Conservation (phyloP, 1,140 invertebrate genomes). For the Temnothorax nylanderi region DNA sequence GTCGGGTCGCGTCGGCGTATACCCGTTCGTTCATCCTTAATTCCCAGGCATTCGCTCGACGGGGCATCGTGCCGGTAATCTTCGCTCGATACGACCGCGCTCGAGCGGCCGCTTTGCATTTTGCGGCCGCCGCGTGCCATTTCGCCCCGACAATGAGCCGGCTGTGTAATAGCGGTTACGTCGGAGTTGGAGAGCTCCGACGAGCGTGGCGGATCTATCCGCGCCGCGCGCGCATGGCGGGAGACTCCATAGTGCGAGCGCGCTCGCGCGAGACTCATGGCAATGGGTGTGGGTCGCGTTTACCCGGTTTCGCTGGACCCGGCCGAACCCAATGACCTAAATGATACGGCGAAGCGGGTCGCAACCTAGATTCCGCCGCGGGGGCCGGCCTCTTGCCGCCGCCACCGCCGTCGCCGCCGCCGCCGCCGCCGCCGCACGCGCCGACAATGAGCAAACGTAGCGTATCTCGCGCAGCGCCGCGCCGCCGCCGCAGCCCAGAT, state of each 20-base stretch:
- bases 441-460: slow-evolving; percentile 70
- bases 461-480: slow-evolving; percentile 62
- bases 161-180: slow-evolving; percentile 32
- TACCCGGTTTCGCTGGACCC: slow-evolving; percentile 77
- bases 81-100: background rate
- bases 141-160: slow-evolving; percentile 48
- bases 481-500: slow-evolving; percentile 66
- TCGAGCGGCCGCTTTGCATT: slow-evolving; percentile 31
- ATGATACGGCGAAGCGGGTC: slow-evolving; percentile 81
- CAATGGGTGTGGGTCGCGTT: slow-evolving; percentile 72
- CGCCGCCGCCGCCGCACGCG: slow-evolving; percentile 61
- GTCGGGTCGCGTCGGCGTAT: background rate
- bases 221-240: slow-evolving; percentile 12
- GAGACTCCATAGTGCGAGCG: background rate
- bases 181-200: background rate
- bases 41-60: background rate
- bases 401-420: slow-evolving; percentile 29
- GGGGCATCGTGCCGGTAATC: slow-evolving; percentile 1
- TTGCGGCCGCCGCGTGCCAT: slow-evolving; percentile 34
- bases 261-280: slow-evolving; percentile 43
- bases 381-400: slow-evolving; percentile 68
- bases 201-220: slow-evolving; percentile 35
- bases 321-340: slow-evolving; percentile 79
- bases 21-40: background rate
- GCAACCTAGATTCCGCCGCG: slow-evolving; percentile 79